phyloP scores from a whole-genome alignment of 2,888 invertebrate genomes.

The Pyrochroa serraticornis region DNA sequence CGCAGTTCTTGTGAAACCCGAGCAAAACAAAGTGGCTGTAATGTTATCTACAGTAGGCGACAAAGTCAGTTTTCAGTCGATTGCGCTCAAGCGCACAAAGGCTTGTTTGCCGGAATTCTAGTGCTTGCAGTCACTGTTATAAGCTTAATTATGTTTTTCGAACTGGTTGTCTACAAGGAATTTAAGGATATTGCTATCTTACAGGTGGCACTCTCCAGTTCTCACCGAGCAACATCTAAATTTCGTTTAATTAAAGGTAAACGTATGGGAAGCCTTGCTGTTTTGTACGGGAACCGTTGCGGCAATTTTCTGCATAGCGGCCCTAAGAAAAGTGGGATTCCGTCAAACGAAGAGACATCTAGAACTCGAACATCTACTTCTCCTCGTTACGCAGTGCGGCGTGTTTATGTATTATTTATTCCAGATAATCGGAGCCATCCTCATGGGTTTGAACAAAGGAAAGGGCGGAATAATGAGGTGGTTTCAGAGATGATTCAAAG shows the following conservation, averaged over 20 bases:
- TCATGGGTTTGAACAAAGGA: conserved; percentile 60
- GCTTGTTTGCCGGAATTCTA: conserved; percentile 74
- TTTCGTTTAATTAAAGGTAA: conserved; percentile 59
- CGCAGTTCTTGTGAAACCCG: conserved; percentile 30
- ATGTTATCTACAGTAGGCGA: conserved; percentile 48
- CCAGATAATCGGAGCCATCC: conserved; percentile 77
- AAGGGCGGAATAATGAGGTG: conserved; percentile 42
- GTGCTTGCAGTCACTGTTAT: conserved; percentile 77
- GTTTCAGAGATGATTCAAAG: conserved; percentile 2
- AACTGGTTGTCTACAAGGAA: conserved; percentile 69
- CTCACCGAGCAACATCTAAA: conserved; percentile 21
- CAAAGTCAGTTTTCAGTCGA: conserved; percentile 78
- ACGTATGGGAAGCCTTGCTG: conserved; percentile 57
- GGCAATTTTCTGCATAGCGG: conserved; percentile 36
- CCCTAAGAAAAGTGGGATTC: conserved; percentile 40
- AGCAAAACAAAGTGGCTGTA: conserved; percentile 44
- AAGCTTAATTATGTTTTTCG: conserved; percentile 86
- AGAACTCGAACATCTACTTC: conserved; percentile 74
- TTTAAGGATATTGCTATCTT: conserved; percentile 71
- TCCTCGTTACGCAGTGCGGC: conserved; percentile 84
- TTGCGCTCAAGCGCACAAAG: conserved; percentile 82
- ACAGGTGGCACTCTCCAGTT: conserved; percentile 63
- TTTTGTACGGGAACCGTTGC: conserved; percentile 43
- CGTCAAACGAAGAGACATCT: conserved; percentile 46
- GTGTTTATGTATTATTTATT: conserved; percentile 85